Percentiles rank a stretch among this genome's conserved stretches.
Conservation (phyloP, 1,140 invertebrate species). For the Habropoda laboriosa region DNA sequence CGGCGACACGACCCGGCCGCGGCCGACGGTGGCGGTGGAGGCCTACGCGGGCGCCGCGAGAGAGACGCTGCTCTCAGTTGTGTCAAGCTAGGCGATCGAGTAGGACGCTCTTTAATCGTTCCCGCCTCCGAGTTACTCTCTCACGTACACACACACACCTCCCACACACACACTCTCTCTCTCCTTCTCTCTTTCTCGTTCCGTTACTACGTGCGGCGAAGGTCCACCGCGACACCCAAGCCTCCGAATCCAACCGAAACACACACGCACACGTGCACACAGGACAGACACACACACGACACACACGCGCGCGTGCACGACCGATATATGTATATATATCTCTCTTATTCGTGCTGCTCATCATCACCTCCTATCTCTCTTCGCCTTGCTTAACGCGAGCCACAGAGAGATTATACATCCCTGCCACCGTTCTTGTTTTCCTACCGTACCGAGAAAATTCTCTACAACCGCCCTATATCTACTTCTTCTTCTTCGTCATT, state of each 20-base stretch:
- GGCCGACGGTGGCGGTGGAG: slow-evolving; percentile 58
- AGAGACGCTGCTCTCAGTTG: slow-evolving; percentile 75
- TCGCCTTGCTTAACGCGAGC: no score
- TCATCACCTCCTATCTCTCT: no score
- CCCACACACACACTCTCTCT: slow-evolving; percentile 55
- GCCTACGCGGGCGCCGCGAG: slow-evolving; percentile 73
- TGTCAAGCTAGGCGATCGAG: slow-evolving; percentile 82
- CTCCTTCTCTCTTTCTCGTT: slow-evolving; percentile 6
- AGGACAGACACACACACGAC: slow-evolving; percentile 60
- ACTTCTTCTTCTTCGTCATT: slow-evolving; percentile 7
- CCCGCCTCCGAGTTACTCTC: slow-evolving; percentile 77
- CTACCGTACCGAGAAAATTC: no score
- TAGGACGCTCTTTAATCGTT: slow-evolving; percentile 81
- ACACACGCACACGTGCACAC: slow-evolving; percentile 60
- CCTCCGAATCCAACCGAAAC: neutral
- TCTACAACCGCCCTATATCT: slow-evolving; percentile 26
- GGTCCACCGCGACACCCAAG: neutral
- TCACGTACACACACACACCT: slow-evolving; percentile 59
- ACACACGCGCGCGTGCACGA: slow-evolving; percentile 64
- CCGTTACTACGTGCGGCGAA: no score
- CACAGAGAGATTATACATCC: no score
- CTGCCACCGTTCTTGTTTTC: no score
- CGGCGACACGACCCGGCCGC: slow-evolving; percentile 55
- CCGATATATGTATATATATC: slow-evolving; percentile 64
- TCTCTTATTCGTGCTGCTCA: no score